phyloP scores from a whole-genome alignment of 1,140 invertebrate species.

The Meloidogyne hapla region DNA sequence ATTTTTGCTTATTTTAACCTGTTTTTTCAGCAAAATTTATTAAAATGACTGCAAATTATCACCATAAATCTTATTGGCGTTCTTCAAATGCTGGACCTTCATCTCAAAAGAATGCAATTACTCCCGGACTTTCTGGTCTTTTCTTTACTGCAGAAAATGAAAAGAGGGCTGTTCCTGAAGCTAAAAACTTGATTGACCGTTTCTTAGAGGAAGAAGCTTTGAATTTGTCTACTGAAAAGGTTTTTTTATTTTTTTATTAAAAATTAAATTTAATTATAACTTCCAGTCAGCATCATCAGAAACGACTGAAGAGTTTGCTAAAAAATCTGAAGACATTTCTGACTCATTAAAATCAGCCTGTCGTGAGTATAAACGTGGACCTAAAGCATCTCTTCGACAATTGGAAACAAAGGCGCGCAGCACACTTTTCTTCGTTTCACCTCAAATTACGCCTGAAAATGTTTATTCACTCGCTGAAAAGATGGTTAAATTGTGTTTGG shows the following conservation, averaged over 20 bases:
- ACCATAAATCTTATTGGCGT: background rate
- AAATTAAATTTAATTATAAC: background rate
- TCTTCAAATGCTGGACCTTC: background rate
- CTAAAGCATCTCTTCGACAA: background rate
- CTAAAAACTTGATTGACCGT: slow-evolving; percentile 24
- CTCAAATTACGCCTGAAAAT: slow-evolving; percentile 4
- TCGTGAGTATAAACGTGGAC: background rate
- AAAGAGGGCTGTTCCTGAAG: slow-evolving; percentile 19
- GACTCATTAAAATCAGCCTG: slow-evolving; percentile 18
- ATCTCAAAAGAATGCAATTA: background rate
- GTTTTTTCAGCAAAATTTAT: background rate
- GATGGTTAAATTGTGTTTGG: slow-evolving; percentile 11
- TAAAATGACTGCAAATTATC: background rate
- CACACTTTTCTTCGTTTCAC: slow-evolving; percentile 18
- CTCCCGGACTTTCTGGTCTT: slow-evolving; percentile 13
- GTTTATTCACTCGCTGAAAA: slow-evolving; percentile 16
- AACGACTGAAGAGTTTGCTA: background rate
- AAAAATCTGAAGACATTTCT: slow-evolving; percentile 22
- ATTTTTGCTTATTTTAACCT: too few species aligned
- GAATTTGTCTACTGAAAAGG: background rate
- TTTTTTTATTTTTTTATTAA: background rate
- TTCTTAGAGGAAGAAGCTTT: background rate
- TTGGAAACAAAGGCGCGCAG: background rate
- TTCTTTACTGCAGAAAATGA: slow-evolving; percentile 28
- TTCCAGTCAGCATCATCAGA: background rate